Evolutionary conservation across 2,797 vertebrate genomes (phyloP).

Genomic region (Lycodopsis pacificus): DNA sequence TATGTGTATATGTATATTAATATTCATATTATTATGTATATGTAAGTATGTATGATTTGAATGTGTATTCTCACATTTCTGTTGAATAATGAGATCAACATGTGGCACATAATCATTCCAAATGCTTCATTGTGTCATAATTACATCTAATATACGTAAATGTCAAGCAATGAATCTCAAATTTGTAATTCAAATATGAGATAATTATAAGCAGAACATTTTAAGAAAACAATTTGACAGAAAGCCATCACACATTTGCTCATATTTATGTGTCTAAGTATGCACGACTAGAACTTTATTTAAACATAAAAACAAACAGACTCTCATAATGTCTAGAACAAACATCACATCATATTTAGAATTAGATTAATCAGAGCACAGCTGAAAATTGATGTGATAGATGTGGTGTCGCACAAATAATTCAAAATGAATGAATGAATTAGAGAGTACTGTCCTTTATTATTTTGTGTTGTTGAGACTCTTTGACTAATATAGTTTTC

Average conservation of each 20-base stretch:
- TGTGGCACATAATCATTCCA: not conserved
- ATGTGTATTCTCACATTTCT: too few species aligned
- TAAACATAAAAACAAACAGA: not conserved
- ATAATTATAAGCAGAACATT: not conserved
- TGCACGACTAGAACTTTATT: not conserved
- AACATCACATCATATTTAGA: not conserved
- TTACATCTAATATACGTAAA: not conserved
- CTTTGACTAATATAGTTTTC: too few species aligned
- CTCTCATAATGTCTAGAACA: not conserved
- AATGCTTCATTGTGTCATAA: not conserved
- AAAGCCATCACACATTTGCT: not conserved
- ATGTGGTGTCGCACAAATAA: not conserved
- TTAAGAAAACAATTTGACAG: not conserved
- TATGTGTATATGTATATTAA: not conserved
- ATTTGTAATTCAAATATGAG: not conserved
- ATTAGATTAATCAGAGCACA: not conserved
- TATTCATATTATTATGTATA: too few species aligned
- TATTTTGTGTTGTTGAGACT: not conserved
- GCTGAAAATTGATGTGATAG: not conserved
- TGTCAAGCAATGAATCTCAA: not conserved
- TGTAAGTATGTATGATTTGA: too few species aligned
- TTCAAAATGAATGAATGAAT: not conserved
- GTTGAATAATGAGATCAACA: not conserved
- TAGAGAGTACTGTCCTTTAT: not conserved
- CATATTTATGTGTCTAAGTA: not conserved